Base-by-base conservation (phyloP, 30 jellyfish, hydroid and myxozoan species). In the Morbakka virulenta region DNA sequence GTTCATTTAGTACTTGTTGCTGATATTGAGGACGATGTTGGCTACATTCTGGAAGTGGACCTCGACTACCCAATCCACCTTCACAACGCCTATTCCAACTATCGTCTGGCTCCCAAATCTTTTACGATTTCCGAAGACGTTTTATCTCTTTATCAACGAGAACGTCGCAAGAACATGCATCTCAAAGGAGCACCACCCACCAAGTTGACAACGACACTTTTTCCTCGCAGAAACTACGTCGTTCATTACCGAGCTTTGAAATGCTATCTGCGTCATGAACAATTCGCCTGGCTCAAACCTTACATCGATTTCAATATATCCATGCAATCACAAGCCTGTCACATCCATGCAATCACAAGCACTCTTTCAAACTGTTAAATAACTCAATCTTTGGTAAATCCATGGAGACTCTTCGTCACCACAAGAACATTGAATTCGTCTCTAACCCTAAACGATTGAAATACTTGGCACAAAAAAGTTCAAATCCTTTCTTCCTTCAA, bases 341-440 rank as follows among this genome's bases (percentile, higher is more conserved):
- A 29, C 57, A 6, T 17, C 57, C 17, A 6, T 41, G 57, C 22
- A 30, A n/a, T n/a, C n/a, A n/a, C n/a, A 65, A 65, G 30, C 17
- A 20, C 77, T 65, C 28, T 29, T 65, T 65, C 77, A 65, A 81
- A 67, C 81, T 69, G 9, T 41, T 65, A 87, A 79, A 79, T 74
- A 69, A 33, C 21, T 68, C 89, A 4, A 87, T 79, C 27, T 66
- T 79, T 65, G 90, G 90, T 20, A 79, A 79, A 49, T 64, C 90
- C 4, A 65, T 65, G 77, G 69, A 65, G 28, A 65, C 3, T 28
- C 28, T 65, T 11, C 67, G 77, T 12, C 9, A 65, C 4, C 77
- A 29, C 30, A 24, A 29, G 11, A 22, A 13, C 12, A 65, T 65
- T 65, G 77, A 22, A 24, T n/a, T 65, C 57, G n/a, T 6, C 17